Evolutionary conservation across 2,113 vertebrate species (phyloP), one percentile per base, ranked within the genome.

Genomic region (Amblyopsis rosae): DNA sequence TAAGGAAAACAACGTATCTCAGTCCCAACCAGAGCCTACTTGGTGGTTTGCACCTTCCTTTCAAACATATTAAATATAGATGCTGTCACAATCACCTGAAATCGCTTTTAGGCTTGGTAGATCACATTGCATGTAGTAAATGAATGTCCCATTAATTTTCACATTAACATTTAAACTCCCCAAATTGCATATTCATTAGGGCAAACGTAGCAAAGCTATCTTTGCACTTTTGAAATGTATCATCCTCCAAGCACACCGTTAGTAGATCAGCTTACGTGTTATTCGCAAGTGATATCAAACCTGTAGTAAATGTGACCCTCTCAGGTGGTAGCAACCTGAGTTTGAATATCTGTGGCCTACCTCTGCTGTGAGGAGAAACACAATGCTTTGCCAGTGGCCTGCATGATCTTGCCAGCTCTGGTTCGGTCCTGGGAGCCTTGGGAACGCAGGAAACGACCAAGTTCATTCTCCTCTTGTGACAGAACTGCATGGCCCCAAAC

Each of bases 281-380:
- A 26, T 26, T 26, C 26, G 26, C 26, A 26, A 26, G 26, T 26
- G 26, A 26, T 26, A 26, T 2, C 26, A 26, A 41, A 32, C 15
- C 26, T 41, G 35, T 53, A 26, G 35, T 1, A 17, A 3, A 17
- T 1, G 17, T 11, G n/a, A 9, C 4, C 3, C 26, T 26, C 26
- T 26, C 2, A 26, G 26, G 26, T 26, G 26, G 26, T 26, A 26
- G 26, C 2, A 26, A 26, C 26, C 26, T 26, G 26, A 26, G 19
- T 12, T 17, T 45, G 59, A 16, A 15, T 17, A 19, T 17, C 13
- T 12, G 17, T 15, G 15, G 46, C 77, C 46, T 86, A 98, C 98
- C 98, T 96, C 89, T 99, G 98, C 82, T 99, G 98, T 67, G 98
- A 98, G 73, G 98, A 98, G 90, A 98, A 97, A 87, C 98, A 98